Conservation (phyloP, 2,797 vertebrate species). For the Danio aesculapii region DNA sequence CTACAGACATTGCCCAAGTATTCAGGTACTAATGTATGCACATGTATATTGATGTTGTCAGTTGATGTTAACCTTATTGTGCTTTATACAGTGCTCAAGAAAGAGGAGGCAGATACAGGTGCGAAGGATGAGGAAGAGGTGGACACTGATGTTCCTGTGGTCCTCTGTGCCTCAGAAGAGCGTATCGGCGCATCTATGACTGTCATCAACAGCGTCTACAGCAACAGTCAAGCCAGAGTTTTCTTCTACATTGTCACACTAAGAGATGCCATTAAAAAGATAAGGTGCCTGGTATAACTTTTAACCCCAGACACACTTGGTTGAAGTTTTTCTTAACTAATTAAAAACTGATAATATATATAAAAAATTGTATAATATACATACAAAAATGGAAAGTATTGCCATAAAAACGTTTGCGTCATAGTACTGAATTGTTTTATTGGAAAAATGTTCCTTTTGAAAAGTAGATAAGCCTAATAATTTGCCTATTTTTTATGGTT, state of each 20-base stretch:
- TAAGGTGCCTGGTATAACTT: constrained; percentile 74
- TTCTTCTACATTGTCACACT: constrained; percentile 94
- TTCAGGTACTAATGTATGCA: constrained; percentile 71
- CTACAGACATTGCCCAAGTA: constrained; percentile 65
- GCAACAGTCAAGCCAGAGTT: constrained; percentile 87
- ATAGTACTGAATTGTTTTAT: not conserved
- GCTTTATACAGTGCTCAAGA: constrained; percentile 60
- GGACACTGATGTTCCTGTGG: constrained; percentile 84
- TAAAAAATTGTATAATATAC: no score
- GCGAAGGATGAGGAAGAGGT: constrained; percentile 36
- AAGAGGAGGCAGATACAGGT: not conserved
- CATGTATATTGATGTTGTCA: not conserved
- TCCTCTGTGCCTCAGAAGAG: constrained; percentile 90
- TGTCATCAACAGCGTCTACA: constrained; percentile 91
- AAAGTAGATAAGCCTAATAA: not conserved
- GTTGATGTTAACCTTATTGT: not conserved
- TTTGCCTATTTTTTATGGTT: not conserved
- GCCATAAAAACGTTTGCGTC: not conserved
- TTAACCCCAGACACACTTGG: not conserved
- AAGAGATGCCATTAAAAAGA: constrained; percentile 82
- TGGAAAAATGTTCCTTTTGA: not conserved
- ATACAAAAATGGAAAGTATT: not conserved
- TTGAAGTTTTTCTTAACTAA: not conserved
- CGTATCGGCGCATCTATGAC: constrained; percentile 90
- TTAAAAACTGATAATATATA: no score